These are phyloP conservation scores for Cydia strobilella DNA, from an alignment of 1,140 invertebrate species.

Conservation along the genomic window DNA sequence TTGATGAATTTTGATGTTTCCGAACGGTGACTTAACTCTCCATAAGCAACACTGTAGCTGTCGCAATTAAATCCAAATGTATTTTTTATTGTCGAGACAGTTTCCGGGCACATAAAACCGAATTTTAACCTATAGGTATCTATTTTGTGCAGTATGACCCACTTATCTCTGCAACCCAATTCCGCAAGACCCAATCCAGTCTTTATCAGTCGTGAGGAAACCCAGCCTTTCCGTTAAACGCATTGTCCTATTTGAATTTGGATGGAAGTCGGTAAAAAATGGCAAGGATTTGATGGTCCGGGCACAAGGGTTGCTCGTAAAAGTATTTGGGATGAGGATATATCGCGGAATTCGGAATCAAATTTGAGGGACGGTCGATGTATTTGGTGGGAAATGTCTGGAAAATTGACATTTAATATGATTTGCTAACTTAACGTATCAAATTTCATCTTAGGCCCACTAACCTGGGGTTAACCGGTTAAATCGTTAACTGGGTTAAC, in stretches of 20 bases:
- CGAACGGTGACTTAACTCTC: too few species aligned
- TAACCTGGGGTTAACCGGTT: too few species aligned
- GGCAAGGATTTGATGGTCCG: conserved; percentile 22
- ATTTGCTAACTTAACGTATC: not conserved
- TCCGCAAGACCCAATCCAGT: conserved; percentile 8
- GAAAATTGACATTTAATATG: not conserved
- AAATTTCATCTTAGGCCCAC: too few species aligned
- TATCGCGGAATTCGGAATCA: conserved; percentile 20
- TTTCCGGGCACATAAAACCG: too few species aligned
- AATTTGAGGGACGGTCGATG: conserved; percentile 3
- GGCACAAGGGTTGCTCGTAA: conserved; percentile 9
- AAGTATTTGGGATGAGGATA: conserved; percentile 9
- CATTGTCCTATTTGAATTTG: conserved; percentile 27
- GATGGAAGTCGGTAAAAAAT: conserved; percentile 22
- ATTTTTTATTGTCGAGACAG: too few species aligned
- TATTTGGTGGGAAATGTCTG: not conserved
- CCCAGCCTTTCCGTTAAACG: conserved; percentile 22
- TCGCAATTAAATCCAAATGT: too few species aligned
- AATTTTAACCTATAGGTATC: too few species aligned
- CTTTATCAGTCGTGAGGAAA: conserved; percentile 16
- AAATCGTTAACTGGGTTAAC: too few species aligned
- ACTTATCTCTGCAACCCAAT: not conserved
- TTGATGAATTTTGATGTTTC: too few species aligned
- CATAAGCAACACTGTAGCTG: too few species aligned
- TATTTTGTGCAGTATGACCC: not conserved